Evolutionary conservation across 2,113 vertebrate species (phyloP).

Genomic region (Heterotilapia buettikoferi): DNA sequence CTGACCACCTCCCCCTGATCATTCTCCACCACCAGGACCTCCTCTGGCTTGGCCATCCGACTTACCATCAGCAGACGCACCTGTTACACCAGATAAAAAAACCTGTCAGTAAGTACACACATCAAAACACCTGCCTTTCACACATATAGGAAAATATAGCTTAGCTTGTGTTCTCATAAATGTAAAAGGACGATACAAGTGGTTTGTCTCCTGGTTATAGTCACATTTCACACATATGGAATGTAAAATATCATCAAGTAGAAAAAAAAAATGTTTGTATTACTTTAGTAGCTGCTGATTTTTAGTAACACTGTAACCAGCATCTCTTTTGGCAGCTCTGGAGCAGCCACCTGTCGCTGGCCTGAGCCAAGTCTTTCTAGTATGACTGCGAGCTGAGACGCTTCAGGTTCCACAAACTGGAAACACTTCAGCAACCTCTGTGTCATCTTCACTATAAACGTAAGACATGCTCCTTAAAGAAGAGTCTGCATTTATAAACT

Average conservation of each 20-base stretch:
- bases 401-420: background rate
- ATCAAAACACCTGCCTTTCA: background rate
- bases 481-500: background rate
- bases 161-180: background rate
- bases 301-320: background rate
- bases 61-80: too few relatives aligned
- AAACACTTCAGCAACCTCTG: background rate
- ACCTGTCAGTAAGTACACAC: background rate
- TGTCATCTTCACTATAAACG: background rate
- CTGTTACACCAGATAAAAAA: background rate
- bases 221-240: background rate
- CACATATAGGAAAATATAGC: background rate
- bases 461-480: background rate
- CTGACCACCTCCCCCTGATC: too few relatives aligned
- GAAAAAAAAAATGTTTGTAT: background rate
- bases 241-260: background rate
- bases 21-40: too few relatives aligned
- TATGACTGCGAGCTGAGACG: background rate
- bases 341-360: slow-evolving; percentile 19
- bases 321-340: slow-evolving; percentile 9
- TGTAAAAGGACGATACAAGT: background rate
- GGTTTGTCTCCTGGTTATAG: background rate
- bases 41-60: too few relatives aligned
- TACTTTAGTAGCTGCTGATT: background rate
- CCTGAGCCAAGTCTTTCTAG: slow-evolving; percentile 21